phyloP scores from a whole-genome alignment of 2,888 invertebrate genomes.

The Agrotis ipsilon region DNA sequence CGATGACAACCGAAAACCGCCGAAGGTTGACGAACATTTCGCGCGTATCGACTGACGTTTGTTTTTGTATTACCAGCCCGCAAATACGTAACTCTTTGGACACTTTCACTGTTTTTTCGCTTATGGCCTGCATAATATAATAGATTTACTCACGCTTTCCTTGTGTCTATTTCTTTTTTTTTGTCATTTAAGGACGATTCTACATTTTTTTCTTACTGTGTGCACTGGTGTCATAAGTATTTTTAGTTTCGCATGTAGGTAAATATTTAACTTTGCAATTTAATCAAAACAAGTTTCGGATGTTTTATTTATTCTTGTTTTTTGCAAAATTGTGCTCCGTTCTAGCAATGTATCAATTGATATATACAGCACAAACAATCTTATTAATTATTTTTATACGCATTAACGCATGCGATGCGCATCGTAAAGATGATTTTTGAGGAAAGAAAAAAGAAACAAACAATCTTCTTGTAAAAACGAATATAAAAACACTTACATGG shows the following conservation, averaged over 20 bases:
- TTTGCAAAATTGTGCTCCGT: background rate
- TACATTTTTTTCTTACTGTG: background rate
- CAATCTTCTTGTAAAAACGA: background rate
- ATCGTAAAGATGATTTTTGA: too few relatives aligned
- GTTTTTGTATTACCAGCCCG: slow-evolving; percentile 53
- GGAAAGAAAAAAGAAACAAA: too few relatives aligned
- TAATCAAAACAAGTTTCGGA: slow-evolving; percentile 38
- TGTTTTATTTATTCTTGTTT: slow-evolving; percentile 23
- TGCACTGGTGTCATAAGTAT: slow-evolving; percentile 29
- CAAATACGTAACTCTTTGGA: slow-evolving; percentile 46
- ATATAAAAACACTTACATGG: background rate
- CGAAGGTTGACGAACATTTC: slow-evolving; percentile 73
- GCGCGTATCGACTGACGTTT: slow-evolving; percentile 65
- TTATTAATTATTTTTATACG: too few relatives aligned
- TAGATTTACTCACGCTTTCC: slow-evolving; percentile 24
- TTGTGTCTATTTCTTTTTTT: slow-evolving; percentile 2
- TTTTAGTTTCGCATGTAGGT: slow-evolving; percentile 40
- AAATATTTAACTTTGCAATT: slow-evolving; percentile 34
- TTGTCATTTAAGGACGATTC: background rate
- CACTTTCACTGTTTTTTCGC: slow-evolving; percentile 54
- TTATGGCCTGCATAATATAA: slow-evolving; percentile 18
- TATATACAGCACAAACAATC: background rate
- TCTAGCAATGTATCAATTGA: slow-evolving; percentile 13
- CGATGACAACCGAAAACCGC: slow-evolving; percentile 75
- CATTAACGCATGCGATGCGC: too few relatives aligned